Evolutionary conservation across 1,140 invertebrate species (phyloP).

Genomic region (Drosophila mayri): DNA sequence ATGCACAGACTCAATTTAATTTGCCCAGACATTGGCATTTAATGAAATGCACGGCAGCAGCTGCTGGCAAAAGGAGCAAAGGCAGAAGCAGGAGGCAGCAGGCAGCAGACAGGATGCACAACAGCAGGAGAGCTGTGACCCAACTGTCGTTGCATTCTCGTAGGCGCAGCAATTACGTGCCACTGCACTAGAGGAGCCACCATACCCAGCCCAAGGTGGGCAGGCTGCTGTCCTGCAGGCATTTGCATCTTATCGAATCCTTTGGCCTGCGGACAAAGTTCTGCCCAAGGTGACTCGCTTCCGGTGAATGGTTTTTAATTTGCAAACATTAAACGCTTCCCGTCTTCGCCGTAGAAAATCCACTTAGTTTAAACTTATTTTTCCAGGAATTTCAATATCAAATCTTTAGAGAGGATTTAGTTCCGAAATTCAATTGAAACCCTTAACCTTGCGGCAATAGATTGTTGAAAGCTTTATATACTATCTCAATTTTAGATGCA

Average conservation of each 20-base stretch:
- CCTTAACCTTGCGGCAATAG: too few species aligned
- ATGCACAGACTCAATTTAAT: constrained; percentile 80
- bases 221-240: constrained; percentile 63
- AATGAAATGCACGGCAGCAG: constrained; percentile 51
- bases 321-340: constrained; percentile 45
- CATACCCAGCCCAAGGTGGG: not conserved
- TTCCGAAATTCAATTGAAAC: not conserved
- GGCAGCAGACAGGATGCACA: constrained; percentile 11
- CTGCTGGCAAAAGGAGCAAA: constrained; percentile 2
- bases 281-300: constrained; percentile 18
- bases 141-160: constrained; percentile 50
- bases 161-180: constrained; percentile 80
- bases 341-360: constrained; percentile 3
- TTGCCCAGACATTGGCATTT: constrained; percentile 66
- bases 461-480: not conserved
- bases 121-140: constrained; percentile 2
- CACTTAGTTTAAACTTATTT: constrained; percentile 4
- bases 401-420: too few species aligned
- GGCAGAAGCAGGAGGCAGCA: constrained; percentile 2
- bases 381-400: not conserved
- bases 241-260: constrained; percentile 73
- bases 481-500: constrained; percentile 3
- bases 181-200: constrained; percentile 43
- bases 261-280: constrained; percentile 32
- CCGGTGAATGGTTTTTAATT: constrained; percentile 47